Evolutionary conservation across 2,888 invertebrate genomes (phyloP), one percentile per base, ranked within the genome.

Genomic region (Cataglyphis rosenhaueri): DNA sequence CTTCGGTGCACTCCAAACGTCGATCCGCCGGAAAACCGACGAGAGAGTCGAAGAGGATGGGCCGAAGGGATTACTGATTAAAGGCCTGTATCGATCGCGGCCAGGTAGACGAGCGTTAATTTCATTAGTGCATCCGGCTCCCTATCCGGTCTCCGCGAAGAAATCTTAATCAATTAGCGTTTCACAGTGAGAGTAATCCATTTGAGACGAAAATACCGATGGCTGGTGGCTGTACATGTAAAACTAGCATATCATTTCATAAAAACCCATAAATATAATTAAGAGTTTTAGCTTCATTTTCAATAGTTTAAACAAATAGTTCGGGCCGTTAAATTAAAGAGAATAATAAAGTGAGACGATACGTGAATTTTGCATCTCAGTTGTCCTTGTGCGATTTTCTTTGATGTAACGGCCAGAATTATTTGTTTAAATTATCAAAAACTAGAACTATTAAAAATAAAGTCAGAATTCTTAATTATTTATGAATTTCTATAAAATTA

Each of bases 31-130:
- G 52, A 41, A 82, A 85, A 88, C 61, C 84, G 62, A 8, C 57
- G 71, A 71, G 71, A 71, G 71, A 78, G 70, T 61, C 59, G 78
- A 79, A 70, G 52, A 52, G 78, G 78, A 79, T 32, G 68, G 41
- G 55, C 12, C 78, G 59, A 78, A 84, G 81, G 73, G 88, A 84
- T 52, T 52, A 52, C 90, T 91, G 91, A 92, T 91, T 91, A 92
- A 91, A 92, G 88, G 85, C 86, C 68, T 38, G 62, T 73, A 83
- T 87, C 86, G 85, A 87, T 84, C 84, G 59, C 64, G 15, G 73
- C 76, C 48, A 82, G 83, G 81, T 85, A 83, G 57, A 21, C 62
- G 32, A 85, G 83, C 84, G 85, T 86, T 88, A 86, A 90, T 89
- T 90, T 86, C 86, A 85, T 89, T 85, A 84, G 68, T 66, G 62